phyloP scores from a whole-genome alignment of 2,888 invertebrate genomes.

The Drosophila pegasa region DNA sequence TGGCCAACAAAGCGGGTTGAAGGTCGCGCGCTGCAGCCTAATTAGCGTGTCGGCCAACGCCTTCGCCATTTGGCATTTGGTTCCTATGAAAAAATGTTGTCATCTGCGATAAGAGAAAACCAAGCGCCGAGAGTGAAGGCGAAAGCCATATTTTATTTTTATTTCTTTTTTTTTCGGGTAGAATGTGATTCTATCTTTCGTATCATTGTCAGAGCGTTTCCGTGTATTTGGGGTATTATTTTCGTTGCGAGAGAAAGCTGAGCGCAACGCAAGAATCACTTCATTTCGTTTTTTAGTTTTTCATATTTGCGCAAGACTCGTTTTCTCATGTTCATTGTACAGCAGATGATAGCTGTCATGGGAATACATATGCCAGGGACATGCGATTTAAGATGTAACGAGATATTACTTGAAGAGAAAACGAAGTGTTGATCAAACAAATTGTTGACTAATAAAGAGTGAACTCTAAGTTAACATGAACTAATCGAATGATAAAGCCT shows the following conservation, averaged over 20 bases:
- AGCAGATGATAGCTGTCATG: conserved; percentile 6
- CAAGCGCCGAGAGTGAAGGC: conserved; percentile 31
- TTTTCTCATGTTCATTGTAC: conserved; percentile 8
- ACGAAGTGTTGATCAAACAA: background rate
- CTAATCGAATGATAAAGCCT: background rate
- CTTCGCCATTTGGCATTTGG: conserved; percentile 20
- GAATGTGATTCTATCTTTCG: conserved; percentile 34
- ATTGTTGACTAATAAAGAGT: background rate
- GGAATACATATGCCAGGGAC: background rate
- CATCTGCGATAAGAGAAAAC: conserved; percentile 52
- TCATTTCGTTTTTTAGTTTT: conserved; percentile 7
- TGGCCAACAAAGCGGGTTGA: conserved; percentile 33
- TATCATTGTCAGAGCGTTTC: conserved; percentile 22
- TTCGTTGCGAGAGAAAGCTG: conserved; percentile 42
- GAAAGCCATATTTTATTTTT: conserved; percentile 35
- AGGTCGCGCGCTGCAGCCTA: conserved; percentile 32
- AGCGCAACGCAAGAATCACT: conserved; percentile 27
- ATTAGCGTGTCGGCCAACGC: conserved; percentile 28
- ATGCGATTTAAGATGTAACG: background rate
- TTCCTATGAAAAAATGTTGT: conserved; percentile 32
- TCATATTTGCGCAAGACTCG: conserved; percentile 11
- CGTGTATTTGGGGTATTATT: conserved; percentile 15
- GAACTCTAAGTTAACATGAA: background rate
- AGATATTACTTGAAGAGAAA: background rate
- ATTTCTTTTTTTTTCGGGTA: background rate